Conservation (phyloP, 2,113 vertebrate genomes). For the Pipra filicauda region DNA sequence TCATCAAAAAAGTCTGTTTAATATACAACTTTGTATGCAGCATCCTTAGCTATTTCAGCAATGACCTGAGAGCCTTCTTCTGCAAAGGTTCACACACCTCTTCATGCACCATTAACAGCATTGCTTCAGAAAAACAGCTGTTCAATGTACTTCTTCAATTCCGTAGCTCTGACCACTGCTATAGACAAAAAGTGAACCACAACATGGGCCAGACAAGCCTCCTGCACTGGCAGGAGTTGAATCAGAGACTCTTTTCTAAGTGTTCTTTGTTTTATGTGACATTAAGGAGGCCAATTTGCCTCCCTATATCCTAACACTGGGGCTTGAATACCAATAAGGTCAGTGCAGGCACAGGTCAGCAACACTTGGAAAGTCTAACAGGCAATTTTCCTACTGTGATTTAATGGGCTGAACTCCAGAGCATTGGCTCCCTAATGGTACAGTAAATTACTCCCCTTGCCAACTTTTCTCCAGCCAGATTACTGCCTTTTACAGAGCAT, state of each 20-base stretch:
- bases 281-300: not conserved
- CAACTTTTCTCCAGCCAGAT: not conserved
- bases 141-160: not conserved
- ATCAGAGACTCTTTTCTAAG: not conserved
- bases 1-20: not conserved
- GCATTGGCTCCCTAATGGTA: not conserved
- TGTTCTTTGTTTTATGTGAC: not conserved
- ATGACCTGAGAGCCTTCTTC: not conserved
- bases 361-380: not conserved
- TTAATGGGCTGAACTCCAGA: not conserved
- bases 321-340: not conserved
- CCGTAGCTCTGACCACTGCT: not conserved
- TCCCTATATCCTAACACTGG: not conserved
- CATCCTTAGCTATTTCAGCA: not conserved
- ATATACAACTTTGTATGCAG: not conserved
- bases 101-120: not conserved
- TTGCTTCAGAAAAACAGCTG: not conserved
- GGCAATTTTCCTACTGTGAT: not conserved
- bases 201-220: not conserved
- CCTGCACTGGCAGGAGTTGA: not conserved
- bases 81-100: not conserved
- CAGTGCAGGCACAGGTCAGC: not conserved
- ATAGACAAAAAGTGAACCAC: not conserved
- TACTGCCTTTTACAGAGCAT: not conserved
- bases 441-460: not conserved